Evolutionary conservation across 1,140 invertebrate genomes (phyloP).

Genomic region (Sesamia nonagrioides): DNA sequence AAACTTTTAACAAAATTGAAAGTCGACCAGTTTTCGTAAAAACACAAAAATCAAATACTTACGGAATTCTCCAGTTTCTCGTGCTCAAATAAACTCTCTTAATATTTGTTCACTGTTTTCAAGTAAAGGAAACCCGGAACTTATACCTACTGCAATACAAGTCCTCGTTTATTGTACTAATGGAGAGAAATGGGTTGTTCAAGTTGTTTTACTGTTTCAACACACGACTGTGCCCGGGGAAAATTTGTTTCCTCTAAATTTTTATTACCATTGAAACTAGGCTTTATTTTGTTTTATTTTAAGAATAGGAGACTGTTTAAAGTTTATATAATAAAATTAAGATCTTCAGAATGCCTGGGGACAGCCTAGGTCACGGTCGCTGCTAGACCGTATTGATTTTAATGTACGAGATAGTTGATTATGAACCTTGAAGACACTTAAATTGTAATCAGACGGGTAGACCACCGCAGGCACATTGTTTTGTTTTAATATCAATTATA

Average conservation of each 20-base stretch:
- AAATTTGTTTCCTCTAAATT: slow-evolving; percentile 24
- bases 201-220: slow-evolving; percentile 13
- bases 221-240: not conserved
- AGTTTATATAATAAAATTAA: no score
- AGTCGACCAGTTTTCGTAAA: not conserved
- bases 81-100: not conserved
- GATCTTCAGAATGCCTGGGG: no score
- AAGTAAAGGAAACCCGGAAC: slow-evolving; percentile 4
- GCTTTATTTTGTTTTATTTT: slow-evolving; percentile 5
- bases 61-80: not conserved
- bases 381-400: no score
- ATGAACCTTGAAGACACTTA: no score
- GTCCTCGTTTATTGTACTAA: not conserved
- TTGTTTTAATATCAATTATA: no score
- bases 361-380: no score
- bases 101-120: not conserved
- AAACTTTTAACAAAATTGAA: not conserved
- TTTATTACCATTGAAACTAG: slow-evolving; percentile 9
- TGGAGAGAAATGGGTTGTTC: slow-evolving; percentile 23
- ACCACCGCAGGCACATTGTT: no score
- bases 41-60: not conserved
- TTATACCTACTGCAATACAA: not conserved
- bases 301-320: no score
- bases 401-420: no score
- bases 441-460: no score